Evolutionary conservation across 2,888 invertebrate genomes (phyloP).

Genomic region (Drosophila parthenogenetica): DNA sequence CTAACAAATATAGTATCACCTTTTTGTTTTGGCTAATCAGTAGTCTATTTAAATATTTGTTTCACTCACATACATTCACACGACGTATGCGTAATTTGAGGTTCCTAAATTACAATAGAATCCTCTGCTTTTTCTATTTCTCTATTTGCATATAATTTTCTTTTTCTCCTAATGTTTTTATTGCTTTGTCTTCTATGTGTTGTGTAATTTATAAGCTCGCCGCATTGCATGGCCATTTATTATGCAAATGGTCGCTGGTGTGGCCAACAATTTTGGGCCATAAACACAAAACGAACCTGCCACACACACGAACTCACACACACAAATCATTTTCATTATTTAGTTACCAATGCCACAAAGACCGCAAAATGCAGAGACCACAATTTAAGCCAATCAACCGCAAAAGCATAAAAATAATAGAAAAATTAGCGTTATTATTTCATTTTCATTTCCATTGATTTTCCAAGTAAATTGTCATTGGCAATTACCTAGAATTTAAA

Average conservation of each 20-base stretch:
- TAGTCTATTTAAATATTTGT: slow-evolving; percentile 45
- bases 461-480: background rate
- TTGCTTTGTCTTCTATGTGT: slow-evolving; percentile 15
- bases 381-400: slow-evolving; percentile 47
- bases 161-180: slow-evolving; percentile 19
- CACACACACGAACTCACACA: slow-evolving; percentile 14
- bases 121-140: slow-evolving; percentile 1
- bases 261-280: slow-evolving; percentile 67
- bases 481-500: background rate
- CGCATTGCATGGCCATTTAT: slow-evolving; percentile 66
- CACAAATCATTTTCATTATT: slow-evolving; percentile 68
- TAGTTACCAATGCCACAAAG: slow-evolving; percentile 13
- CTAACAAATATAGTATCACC: slow-evolving; percentile 18
- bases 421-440: slow-evolving; percentile 40
- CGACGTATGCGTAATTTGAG: slow-evolving; percentile 68
- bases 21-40: slow-evolving; percentile 64
- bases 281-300: slow-evolving; percentile 50
- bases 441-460: slow-evolving; percentile 24
- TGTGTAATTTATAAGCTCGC: slow-evolving; percentile 63
- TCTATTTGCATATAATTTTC: slow-evolving; percentile 17
- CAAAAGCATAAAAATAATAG: slow-evolving; percentile 42
- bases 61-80: slow-evolving; percentile 47
- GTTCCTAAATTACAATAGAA: slow-evolving; percentile 43
- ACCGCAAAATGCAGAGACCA: slow-evolving; percentile 34
- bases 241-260: slow-evolving; percentile 67